Evolutionary conservation across 2,113 vertebrate genomes (phyloP).

Genomic region (Hyla sarda): DNA sequence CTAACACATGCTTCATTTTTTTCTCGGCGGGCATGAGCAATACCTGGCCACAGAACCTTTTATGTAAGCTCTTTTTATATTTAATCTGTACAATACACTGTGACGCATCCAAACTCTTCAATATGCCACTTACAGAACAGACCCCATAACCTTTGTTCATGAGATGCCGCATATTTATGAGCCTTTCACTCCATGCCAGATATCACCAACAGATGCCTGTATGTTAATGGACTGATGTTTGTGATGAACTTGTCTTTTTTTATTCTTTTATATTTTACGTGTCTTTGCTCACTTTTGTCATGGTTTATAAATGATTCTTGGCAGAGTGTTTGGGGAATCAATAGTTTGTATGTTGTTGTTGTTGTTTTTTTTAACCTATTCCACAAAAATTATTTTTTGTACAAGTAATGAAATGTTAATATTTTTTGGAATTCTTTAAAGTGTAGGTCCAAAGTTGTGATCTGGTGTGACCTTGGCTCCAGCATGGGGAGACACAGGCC

Average conservation of each 20-base stretch:
- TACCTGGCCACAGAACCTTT: background rate
- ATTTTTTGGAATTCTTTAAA: background rate
- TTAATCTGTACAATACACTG: background rate
- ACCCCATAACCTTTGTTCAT: background rate
- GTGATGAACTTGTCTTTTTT: background rate
- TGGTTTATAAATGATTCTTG: background rate
- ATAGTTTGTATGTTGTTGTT: background rate
- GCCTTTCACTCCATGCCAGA: background rate
- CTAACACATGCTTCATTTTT: background rate
- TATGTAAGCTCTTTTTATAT: background rate
- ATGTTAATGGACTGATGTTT: background rate
- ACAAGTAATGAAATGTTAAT: background rate
- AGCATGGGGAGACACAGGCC: no score
- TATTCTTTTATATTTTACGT: conserved; percentile 11
- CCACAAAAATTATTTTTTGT: background rate
- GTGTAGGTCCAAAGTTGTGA: no score
- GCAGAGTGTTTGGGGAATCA: background rate
- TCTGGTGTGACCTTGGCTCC: no score
- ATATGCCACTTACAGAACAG: background rate
- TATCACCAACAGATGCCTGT: conserved; percentile 12
- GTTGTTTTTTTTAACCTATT: background rate
- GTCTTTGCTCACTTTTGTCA: background rate
- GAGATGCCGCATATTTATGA: background rate
- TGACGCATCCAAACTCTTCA: background rate
- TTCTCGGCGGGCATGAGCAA: background rate